A percentile compares a stretch with the other conserved stretches of the same genome.
Conservation (phyloP, 1,140 invertebrate genomes). For the Calycopis cecrops region DNA sequence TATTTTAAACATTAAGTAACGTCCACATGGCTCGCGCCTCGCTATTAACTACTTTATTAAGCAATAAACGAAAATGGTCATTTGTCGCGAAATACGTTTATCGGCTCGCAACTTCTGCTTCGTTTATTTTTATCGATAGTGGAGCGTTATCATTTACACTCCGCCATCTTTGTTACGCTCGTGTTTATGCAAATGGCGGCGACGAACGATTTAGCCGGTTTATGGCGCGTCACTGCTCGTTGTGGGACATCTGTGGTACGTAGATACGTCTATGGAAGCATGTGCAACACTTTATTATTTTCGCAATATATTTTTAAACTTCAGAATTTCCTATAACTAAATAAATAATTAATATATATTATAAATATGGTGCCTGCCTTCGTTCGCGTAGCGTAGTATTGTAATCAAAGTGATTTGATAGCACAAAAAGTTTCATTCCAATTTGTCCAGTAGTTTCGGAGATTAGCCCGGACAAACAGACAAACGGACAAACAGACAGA, state of each 20-base stretch:
- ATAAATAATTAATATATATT: too few species aligned
- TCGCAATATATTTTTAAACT: too few species aligned
- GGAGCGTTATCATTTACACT: constrained; percentile 26
- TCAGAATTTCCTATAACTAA: too few species aligned
- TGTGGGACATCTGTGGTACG: constrained; percentile 17
- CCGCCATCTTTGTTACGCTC: constrained; percentile 31
- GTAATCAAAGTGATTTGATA: too few species aligned
- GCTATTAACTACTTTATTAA: constrained; percentile 10
- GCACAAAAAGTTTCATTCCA: too few species aligned
- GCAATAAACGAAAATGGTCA: constrained; percentile 16
- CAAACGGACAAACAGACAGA: too few species aligned
- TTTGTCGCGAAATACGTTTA: constrained; percentile 28
- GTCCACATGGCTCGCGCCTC: neutral
- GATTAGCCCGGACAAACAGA: too few species aligned
- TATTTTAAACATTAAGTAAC: neutral
- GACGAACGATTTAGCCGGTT: constrained; percentile 27
- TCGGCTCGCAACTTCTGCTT: constrained; percentile 28
- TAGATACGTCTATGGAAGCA: neutral
- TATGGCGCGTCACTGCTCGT: constrained; percentile 25
- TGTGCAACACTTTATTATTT: neutral
- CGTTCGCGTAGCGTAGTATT: too few species aligned
- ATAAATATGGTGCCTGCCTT: too few species aligned
- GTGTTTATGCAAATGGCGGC: constrained; percentile 31
- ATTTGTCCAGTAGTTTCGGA: too few species aligned
- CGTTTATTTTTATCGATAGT: constrained; percentile 35